These are phyloP conservation scores for Subanguina moxae DNA, from an alignment of 1,140 invertebrate species.

Conservation along the genomic window DNA sequence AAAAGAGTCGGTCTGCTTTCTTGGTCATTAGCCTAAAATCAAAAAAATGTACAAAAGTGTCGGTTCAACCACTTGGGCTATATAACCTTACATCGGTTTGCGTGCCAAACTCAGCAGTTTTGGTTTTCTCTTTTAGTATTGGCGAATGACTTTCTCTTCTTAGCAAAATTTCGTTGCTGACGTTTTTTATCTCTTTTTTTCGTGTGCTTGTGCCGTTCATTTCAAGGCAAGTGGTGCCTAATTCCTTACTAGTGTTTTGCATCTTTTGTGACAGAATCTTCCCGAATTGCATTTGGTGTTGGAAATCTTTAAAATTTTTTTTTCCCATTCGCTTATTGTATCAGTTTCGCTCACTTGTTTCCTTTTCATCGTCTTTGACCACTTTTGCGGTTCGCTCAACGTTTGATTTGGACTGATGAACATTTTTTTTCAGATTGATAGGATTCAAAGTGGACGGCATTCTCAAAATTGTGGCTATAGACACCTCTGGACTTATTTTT, in stretches of 20 bases:
- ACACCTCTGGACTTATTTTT: background rate
- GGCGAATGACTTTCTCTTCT: background rate
- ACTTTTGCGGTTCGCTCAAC: too few relatives aligned
- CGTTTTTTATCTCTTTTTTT: background rate
- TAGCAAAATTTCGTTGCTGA: background rate
- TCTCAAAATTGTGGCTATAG: too few relatives aligned
- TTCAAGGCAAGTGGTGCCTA: background rate
- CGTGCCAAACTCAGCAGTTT: constrained; percentile 20
- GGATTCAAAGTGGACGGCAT: too few relatives aligned
- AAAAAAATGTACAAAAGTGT: background rate
- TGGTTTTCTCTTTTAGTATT: background rate
- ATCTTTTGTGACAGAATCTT: too few relatives aligned
- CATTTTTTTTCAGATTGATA: too few relatives aligned
- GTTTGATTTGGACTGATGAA: too few relatives aligned
- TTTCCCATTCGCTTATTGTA: background rate
- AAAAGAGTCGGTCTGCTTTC: background rate
- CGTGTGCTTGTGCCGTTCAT: background rate
- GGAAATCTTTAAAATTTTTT: too few relatives aligned
- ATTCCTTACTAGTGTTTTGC: background rate
- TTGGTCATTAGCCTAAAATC: background rate
- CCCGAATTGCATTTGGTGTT: too few relatives aligned
- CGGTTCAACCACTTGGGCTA: too few relatives aligned
- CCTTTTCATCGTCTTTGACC: too few relatives aligned
- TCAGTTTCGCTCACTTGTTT: background rate
- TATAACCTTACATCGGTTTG: constrained; percentile 29